phyloP scores from a whole-genome alignment of 2,797 vertebrate species.

The Acropternis orthonyx region DNA sequence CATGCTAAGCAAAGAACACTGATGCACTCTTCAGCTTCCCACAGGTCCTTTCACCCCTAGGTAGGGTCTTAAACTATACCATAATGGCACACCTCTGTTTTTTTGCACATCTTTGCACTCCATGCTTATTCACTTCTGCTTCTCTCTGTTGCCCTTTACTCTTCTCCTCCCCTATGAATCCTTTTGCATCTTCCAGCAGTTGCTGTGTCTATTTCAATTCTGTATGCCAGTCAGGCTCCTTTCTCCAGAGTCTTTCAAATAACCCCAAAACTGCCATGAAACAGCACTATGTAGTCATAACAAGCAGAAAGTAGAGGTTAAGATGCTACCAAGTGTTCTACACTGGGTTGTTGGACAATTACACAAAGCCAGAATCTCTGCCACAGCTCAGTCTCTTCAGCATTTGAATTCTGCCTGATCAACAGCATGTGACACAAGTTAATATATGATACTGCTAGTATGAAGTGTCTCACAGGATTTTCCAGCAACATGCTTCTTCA shows the following conservation, averaged over 20 bases:
- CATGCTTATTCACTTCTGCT: background rate
- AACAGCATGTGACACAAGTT: background rate
- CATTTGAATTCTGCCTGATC: background rate
- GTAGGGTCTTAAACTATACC: background rate
- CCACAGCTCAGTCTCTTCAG: background rate
- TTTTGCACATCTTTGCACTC: background rate
- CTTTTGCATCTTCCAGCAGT: background rate
- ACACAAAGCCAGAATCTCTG: background rate
- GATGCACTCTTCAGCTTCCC: background rate
- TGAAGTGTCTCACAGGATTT: background rate
- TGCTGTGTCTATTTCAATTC: background rate
- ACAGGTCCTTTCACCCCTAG: background rate
- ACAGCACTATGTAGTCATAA: background rate
- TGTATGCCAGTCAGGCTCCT: background rate
- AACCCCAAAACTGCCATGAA: background rate
- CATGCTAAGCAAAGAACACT: background rate
- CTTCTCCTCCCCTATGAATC: background rate
- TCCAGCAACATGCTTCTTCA: background rate
- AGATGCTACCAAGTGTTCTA: background rate
- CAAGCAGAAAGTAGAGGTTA: background rate
- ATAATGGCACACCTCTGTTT: background rate
- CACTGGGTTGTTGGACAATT: background rate
- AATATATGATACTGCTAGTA: background rate
- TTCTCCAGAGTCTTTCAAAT: background rate
- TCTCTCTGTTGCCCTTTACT: background rate